Evolutionary conservation across 2,113 vertebrate species (phyloP).

Genomic region (Hyperopisus bebe): DNA sequence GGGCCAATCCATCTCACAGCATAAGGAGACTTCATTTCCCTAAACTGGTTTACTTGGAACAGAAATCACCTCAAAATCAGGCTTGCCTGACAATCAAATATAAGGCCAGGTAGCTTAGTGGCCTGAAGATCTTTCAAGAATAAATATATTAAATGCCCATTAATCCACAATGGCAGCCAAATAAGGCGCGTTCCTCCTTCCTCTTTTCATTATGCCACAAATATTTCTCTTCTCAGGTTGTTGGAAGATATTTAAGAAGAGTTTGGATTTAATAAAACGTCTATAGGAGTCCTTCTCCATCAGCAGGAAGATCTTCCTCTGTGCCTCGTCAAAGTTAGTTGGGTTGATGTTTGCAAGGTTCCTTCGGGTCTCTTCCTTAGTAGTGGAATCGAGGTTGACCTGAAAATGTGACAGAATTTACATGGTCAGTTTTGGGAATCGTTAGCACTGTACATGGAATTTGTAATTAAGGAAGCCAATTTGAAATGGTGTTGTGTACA

Average conservation of each 20-base stretch:
- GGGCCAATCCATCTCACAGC: neutral
- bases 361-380: constrained; percentile 51
- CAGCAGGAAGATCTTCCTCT: constrained; percentile 60
- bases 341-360: constrained; percentile 41
- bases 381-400: constrained; percentile 63
- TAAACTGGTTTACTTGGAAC: neutral
- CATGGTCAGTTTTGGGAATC: neutral
- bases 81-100: neutral
- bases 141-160: neutral
- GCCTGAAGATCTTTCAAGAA: neutral
- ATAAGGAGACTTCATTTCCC: neutral
- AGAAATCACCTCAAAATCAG: neutral
- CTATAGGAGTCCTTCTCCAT: constrained; percentile 73
- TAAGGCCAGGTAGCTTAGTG: neutral
- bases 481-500: neutral
- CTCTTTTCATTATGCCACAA: constrained; percentile 30
- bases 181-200: neutral
- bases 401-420: constrained; percentile 21
- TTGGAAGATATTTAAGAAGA: constrained; percentile 46
- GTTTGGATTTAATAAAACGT: constrained; percentile 59
- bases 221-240: neutral
- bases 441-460: too few relatives aligned
- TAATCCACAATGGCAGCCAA: neutral
- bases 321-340: constrained; percentile 57
- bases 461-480: neutral